Evolutionary conservation across 2,888 invertebrate genomes (phyloP), one percentile per base, ranked within the genome.

Genomic region (Digitonthophagus gazella): DNA sequence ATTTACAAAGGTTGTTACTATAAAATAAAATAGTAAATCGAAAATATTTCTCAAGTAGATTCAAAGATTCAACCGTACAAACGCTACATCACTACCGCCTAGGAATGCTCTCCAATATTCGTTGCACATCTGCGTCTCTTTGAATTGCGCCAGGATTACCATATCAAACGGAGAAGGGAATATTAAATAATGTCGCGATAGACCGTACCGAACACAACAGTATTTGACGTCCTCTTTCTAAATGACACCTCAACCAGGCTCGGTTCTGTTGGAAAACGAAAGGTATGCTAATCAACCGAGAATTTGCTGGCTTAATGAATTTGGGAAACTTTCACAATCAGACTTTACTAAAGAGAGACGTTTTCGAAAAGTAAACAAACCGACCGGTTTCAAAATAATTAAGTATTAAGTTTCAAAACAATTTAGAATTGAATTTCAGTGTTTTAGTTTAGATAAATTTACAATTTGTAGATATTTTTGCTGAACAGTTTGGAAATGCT

Each of bases 141-240:
- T 76, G 76, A 75, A 74, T 77, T 74, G 66, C 73, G 71, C 69
- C 66, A 68, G 73, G 74, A 77, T 77, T 77, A 76, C 73, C 76
- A 77, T 76, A 75, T 77, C 76, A 77, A 77, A 76, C 75, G 73
- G 69, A 68, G 68, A 67, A 70, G 70, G 68, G 74, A 72, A 71
- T 73, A 74, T 75, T 74, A 76, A 73, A 73, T 74, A 75, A 75
- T 74, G 71, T 71, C 67, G 67, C 71, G 73, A 75, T 73, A 75
- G 74, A 74, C 71, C 58, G 68, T 14, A 61, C 61, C 57, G n/a
- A n/a, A 61, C 20, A 61, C 61, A 61, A 61, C n/a, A 16, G 61
- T 19, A 61, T 18, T 18, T 3, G 20, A 19, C 5, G 18, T 15
- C 18, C 61, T 6, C 11, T n/a, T 14, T n/a, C 57, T 57, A 6